Evolutionary conservation across 2,113 vertebrate species (phyloP).

Genomic region (Xiphophorus couchianus): DNA sequence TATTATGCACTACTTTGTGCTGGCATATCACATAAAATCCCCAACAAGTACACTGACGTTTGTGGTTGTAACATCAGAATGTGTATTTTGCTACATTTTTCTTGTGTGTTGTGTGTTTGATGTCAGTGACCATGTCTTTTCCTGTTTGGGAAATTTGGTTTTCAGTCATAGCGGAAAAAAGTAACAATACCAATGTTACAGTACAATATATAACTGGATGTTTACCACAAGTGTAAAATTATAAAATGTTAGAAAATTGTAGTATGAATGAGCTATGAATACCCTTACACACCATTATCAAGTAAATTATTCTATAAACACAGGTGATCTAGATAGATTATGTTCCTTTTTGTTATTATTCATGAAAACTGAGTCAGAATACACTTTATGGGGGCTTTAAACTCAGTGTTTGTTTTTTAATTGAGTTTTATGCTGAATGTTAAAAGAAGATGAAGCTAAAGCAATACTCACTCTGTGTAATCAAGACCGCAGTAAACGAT

Average conservation of each 20-base stretch:
- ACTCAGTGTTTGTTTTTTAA: background rate
- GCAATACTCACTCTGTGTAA: constrained; percentile 2
- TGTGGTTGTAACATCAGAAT: background rate
- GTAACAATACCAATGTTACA: background rate
- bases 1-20: background rate
- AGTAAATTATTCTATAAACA: background rate
- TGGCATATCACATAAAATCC: background rate
- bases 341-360: constrained; percentile 6
- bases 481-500: constrained; percentile 3
- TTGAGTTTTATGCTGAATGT: constrained; percentile 11
- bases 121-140: background rate
- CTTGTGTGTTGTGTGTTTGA: no score
- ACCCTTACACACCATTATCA: background rate
- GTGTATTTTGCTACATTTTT: background rate
- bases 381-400: background rate
- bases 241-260: background rate
- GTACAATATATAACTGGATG: background rate
- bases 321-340: background rate
- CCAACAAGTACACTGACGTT: background rate
- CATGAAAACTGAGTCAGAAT: background rate
- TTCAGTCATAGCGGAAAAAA: background rate
- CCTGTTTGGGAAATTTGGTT: background rate
- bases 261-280: background rate
- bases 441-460: background rate
- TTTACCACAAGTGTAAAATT: background rate